Conservation (phyloP, 2,888 invertebrate genomes). For the Eugnorisma glareosa region DNA sequence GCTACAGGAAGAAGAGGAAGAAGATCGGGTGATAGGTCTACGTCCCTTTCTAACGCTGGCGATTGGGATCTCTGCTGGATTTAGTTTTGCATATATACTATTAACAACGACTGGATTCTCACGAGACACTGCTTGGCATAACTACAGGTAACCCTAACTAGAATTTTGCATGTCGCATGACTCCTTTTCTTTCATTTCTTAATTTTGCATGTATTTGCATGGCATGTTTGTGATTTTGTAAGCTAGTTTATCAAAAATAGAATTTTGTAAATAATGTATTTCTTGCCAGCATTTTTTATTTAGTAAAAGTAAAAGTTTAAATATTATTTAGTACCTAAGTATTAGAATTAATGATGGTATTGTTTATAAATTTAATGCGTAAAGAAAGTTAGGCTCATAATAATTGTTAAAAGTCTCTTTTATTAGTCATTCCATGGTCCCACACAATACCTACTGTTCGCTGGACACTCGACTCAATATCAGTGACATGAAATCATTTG, state of each 20-base stretch:
- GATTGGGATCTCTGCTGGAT: constrained; percentile 94
- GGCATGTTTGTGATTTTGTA: constrained; percentile 40
- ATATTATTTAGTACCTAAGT: neutral
- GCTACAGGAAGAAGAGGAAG: constrained; percentile 87
- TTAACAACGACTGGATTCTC: constrained; percentile 91
- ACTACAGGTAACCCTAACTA: constrained; percentile 85
- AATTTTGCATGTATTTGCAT: constrained; percentile 42
- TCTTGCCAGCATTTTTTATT: constrained; percentile 1
- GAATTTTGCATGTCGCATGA: constrained; percentile 73
- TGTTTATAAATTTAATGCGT: neutral
- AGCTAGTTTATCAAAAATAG: constrained; percentile 29
- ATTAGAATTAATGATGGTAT: neutral
- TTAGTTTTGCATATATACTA: constrained; percentile 94
- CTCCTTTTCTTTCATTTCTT: constrained; percentile 44
- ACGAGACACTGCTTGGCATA: constrained; percentile 84
- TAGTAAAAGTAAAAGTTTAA: no score
- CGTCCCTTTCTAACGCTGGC: constrained; percentile 93
- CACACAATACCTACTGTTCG: no score
- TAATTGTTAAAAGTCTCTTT: neutral
- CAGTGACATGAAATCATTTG: no score
- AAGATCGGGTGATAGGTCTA: constrained; percentile 91
- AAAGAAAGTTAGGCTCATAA: neutral
- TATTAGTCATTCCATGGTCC: no score
- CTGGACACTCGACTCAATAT: no score
- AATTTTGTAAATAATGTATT: neutral